Conservation (phyloP, 2,113 vertebrate genomes). For the Dipodomys merriami region DNA sequence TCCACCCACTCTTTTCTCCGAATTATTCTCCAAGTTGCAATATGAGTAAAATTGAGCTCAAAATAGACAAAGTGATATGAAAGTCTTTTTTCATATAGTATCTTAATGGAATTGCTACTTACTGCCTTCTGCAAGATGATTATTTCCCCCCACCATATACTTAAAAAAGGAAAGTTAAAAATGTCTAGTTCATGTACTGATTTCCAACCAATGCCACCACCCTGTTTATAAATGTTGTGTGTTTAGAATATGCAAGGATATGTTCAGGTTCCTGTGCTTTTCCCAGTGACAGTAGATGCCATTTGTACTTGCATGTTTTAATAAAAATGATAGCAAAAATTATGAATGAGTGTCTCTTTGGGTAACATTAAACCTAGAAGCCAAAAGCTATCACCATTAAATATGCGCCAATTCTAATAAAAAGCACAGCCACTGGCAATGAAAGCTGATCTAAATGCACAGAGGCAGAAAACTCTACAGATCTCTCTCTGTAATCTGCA, state of each 20-base stretch:
- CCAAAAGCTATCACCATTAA: slow-evolving; percentile 63
- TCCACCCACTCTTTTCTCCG: slow-evolving; percentile 22
- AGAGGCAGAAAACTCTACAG: not conserved
- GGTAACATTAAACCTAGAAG: slow-evolving; percentile 57
- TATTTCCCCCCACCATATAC: not conserved
- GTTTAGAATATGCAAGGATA: not conserved
- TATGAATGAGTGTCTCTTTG: slow-evolving; percentile 67
- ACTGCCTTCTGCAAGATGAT: slow-evolving; percentile 32
- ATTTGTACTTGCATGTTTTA: slow-evolving; percentile 50
- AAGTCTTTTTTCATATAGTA: not conserved
- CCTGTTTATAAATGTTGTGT: not conserved
- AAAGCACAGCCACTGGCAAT: slow-evolving; percentile 48
- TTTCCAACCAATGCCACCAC: not conserved
- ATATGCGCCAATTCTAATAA: slow-evolving; percentile 56
- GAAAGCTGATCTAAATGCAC: not conserved
- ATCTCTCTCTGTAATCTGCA: not conserved
- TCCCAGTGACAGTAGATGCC: slow-evolving; percentile 18
- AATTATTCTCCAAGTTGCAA: slow-evolving; percentile 54
- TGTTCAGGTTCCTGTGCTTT: slow-evolving; percentile 2
- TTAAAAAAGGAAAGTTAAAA: slow-evolving; percentile 34
- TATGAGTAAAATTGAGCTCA: slow-evolving; percentile 68
- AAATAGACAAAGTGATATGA: slow-evolving; percentile 66
- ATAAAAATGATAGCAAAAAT: slow-evolving; percentile 54
- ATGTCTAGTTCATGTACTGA: slow-evolving; percentile 33
- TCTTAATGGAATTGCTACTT: slow-evolving; percentile 68